Percentiles rank a stretch among this genome's conserved stretches.
These are phyloP conservation scores for Slavum lentiscoides DNA, from an alignment of 2,888 invertebrate species.

Conservation along the genomic window DNA sequence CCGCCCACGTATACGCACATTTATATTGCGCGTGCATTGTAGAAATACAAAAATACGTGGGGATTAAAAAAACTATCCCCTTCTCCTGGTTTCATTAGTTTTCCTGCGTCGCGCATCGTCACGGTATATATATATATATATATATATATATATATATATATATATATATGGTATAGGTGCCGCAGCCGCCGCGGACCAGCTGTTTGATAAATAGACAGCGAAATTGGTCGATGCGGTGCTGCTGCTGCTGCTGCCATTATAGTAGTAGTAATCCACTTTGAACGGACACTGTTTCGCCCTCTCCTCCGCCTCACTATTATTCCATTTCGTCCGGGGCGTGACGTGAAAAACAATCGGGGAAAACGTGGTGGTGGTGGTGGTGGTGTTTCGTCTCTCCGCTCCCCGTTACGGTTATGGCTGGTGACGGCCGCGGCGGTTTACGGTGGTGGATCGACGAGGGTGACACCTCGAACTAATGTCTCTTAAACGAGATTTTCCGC, in stretches of 20 bases:
- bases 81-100: slow-evolving; percentile 19
- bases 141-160: too few species aligned
- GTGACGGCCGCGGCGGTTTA: too few species aligned
- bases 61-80: slow-evolving; percentile 34
- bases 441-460: not conserved
- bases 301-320: not conserved
- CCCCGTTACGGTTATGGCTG: not conserved
- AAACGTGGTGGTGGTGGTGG: not conserved
- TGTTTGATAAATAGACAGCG: slow-evolving; percentile 51
- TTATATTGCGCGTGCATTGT: not conserved
- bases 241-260: not conserved
- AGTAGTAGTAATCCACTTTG: slow-evolving; percentile 46
- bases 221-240: slow-evolving; percentile 42
- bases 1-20: too few species aligned
- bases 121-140: too few species aligned
- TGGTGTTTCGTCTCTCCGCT: not conserved
- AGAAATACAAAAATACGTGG: not conserved
- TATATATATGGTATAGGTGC: not conserved
- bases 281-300: slow-evolving; percentile 38
- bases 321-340: slow-evolving; percentile 24
- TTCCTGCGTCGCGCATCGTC: not conserved
- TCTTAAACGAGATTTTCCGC: slow-evolving; percentile 35
- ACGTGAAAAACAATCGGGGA: slow-evolving; percentile 51
- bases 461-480: slow-evolving; percentile 21
- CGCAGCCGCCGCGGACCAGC: not conserved